These are phyloP conservation scores for Hypercompe scribonia DNA, from an alignment of 2,888 invertebrate genomes.

Conservation along the genomic window DNA sequence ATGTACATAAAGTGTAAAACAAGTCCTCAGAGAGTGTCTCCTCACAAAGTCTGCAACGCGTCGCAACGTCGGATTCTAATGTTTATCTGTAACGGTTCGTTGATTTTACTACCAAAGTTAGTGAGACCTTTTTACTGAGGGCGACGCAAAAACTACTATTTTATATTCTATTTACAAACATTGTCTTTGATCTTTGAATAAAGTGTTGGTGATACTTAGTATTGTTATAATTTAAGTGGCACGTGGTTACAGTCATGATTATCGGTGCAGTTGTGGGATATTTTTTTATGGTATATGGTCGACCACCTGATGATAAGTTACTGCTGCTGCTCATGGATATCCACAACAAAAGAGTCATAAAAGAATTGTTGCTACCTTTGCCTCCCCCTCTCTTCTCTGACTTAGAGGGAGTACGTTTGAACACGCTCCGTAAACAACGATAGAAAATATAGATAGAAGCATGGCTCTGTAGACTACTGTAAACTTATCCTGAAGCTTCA, in stretches of 20 bases:
- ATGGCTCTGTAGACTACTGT: no score
- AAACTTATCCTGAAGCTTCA: no score
- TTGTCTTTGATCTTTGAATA: slow-evolving; percentile 44
- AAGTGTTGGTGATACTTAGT: slow-evolving; percentile 14
- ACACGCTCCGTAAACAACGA: no score
- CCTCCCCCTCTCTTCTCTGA: no score
- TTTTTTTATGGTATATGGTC: no score
- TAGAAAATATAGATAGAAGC: no score
- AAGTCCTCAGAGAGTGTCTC: slow-evolving; percentile 33
- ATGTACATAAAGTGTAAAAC: slow-evolving; percentile 45
- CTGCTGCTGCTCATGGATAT: no score
- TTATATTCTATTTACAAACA: slow-evolving; percentile 57
- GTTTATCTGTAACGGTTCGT: slow-evolving; percentile 79
- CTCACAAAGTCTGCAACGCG: slow-evolving; percentile 58
- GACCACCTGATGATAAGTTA: no score
- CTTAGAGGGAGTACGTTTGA: no score
- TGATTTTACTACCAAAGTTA: slow-evolving; percentile 80
- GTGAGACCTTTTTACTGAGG: slow-evolving; percentile 64
- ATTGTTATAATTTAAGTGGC: neutral
- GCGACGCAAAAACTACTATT: slow-evolving; percentile 65
- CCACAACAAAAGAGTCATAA: no score
- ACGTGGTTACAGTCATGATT: neutral
- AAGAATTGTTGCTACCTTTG: no score
- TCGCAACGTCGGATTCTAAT: slow-evolving; percentile 69
- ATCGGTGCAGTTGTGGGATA: neutral